Evolutionary conservation across 2,888 invertebrate genomes (phyloP).

Genomic region (Carabus problematicus): DNA sequence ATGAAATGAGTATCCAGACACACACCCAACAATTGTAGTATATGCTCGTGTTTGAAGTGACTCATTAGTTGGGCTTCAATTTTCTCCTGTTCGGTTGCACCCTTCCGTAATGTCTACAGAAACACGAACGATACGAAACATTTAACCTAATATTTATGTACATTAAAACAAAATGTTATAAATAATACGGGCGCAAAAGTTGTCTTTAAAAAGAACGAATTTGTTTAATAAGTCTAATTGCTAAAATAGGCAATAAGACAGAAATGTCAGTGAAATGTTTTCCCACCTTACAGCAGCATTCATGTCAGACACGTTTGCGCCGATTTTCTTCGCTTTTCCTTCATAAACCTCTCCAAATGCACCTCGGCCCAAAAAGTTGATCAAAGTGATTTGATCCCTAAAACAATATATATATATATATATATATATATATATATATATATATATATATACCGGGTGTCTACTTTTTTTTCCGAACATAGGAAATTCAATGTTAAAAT

Average conservation of each 20-base stretch:
- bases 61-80: conserved; percentile 96
- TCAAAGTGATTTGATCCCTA: conserved; percentile 81
- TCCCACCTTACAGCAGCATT: conserved; percentile 91
- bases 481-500: no score
- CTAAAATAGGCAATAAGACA: neutral
- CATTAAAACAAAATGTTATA: neutral
- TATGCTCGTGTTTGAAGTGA: conserved; percentile 96
- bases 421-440: no score
- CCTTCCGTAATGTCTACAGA: conserved; percentile 84
- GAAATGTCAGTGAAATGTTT: neutral
- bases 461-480: no score
- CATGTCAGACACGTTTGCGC: conserved; percentile 62
- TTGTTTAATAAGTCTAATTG: conserved; percentile 10
- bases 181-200: neutral
- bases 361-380: conserved; percentile 91
- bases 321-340: conserved; percentile 77
- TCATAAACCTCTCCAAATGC: conserved; percentile 98
- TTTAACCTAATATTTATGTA: conserved; percentile 11
- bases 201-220: neutral
- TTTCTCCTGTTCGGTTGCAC: conserved; percentile 88
- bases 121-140: conserved; percentile 22
- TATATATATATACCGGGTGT: no score
- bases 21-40: conserved; percentile 90
- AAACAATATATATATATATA: no score
- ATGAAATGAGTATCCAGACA: conserved; percentile 93